Base-by-base conservation (phyloP, 2,113 vertebrate genomes). In the Platanista minor region DNA sequence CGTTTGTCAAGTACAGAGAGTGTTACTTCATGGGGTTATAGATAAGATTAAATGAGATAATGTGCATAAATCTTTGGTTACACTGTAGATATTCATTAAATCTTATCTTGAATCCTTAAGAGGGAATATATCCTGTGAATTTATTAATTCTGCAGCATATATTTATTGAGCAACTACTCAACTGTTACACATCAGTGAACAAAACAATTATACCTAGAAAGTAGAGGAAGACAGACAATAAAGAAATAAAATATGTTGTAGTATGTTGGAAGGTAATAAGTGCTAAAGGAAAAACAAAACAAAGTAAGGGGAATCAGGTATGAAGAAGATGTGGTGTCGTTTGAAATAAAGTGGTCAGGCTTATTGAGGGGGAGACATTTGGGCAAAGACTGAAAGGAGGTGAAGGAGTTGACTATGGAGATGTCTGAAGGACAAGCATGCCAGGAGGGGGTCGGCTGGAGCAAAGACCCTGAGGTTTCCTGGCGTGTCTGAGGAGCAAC, bases 361-460 rank as follows among this genome's bases (percentile, higher is more conserved):
- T 72, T 39, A 71, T 12, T 71, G 20, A 72, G 41, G 33, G 61
- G 46, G 7, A 80, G 11, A 80, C 23, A 31, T 49, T n/a, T 46
- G 17, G 14, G 41, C 33, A 41, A 82, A 82, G 54, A 62, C 13
- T 52, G 33, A 31, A 75, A 95, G 33, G 41, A 62, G 18, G 25
- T 69, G 21, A 49, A 75, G 23, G 33, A 77, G 27, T 43, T 77
- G 78, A 67, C 8, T 15, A 10, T 7, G 13, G 46, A 74, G 12
- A 41, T 81, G 23, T 72, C 54, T 36, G 21, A 74, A 87, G 36
- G 27, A 67, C 13, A 14, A 18, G 1, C 15, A 33, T 27, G 59
- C 41, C n/a, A 61, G 11, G 4, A 8, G 12, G 23, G 10, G 12
- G 6, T 39, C 0, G 0, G 31, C 11, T 9, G 39, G 21, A 17